A percentile compares a stretch with the other conserved stretches of the same genome.
phyloP scores from a whole-genome alignment of 1,140 invertebrate genomes.

The Papilio aristodemus region DNA sequence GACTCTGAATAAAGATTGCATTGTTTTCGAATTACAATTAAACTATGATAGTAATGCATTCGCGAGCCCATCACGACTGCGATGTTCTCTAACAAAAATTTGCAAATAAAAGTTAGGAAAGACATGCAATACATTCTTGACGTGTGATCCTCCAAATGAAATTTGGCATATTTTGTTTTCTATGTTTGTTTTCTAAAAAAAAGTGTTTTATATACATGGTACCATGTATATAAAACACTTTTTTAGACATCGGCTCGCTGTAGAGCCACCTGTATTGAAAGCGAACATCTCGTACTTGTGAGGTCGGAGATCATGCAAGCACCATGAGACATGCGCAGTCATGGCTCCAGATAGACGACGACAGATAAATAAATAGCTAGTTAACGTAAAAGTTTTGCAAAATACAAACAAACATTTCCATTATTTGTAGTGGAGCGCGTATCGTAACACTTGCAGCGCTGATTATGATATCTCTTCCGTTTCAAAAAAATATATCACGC shows the following conservation, averaged over 20 bases:
- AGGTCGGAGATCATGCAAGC: too few species aligned
- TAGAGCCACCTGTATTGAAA: too few species aligned
- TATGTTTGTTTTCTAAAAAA: too few species aligned
- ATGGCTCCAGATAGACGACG: too few species aligned
- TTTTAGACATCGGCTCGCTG: too few species aligned
- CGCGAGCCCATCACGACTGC: slow-evolving; percentile 8
- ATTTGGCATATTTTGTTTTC: too few species aligned
- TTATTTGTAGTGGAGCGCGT: slow-evolving; percentile 27
- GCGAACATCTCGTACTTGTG: too few species aligned
- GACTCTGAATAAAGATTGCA: slow-evolving; percentile 57
- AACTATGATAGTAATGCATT: slow-evolving; percentile 45
- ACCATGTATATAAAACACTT: too few species aligned
- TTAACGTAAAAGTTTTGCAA: not conserved
- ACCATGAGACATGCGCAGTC: not conserved
- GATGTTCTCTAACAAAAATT: not conserved
- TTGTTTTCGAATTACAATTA: slow-evolving; percentile 54
- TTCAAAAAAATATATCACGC: slow-evolving; percentile 39
- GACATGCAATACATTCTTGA: not conserved
- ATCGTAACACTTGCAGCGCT: slow-evolving; percentile 37
- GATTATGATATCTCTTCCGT: slow-evolving; percentile 57
- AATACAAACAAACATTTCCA: slow-evolving; percentile 28
- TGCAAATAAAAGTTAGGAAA: not conserved
- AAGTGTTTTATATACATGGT: too few species aligned
- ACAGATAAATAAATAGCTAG: not conserved
- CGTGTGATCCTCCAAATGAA: too few species aligned